Percentiles rank a stretch among this genome's conserved stretches.
These are phyloP conservation scores for Heliconius hermathena DNA, from an alignment of 1,140 invertebrate genomes.

Conservation along the genomic window DNA sequence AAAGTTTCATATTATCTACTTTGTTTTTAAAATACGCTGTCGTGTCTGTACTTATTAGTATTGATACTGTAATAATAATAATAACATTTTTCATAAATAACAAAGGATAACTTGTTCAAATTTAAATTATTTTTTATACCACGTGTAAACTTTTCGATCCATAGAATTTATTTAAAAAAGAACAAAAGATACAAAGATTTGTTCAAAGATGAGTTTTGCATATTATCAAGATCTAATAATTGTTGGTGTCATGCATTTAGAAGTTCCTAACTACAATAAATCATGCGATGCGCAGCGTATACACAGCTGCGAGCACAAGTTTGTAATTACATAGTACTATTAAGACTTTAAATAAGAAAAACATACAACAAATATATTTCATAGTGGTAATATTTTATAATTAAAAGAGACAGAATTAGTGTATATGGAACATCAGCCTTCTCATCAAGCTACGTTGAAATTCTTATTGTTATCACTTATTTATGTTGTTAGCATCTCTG, in stretches of 20 bases:
- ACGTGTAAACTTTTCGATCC: not conserved
- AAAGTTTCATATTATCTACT: not conserved
- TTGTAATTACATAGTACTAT: not conserved
- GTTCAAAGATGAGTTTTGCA: not conserved
- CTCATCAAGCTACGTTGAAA: too few species aligned
- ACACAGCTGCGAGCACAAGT: not conserved
- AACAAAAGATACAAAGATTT: not conserved
- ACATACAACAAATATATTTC: too few species aligned
- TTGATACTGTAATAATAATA: too few species aligned
- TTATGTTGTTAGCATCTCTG: too few species aligned
- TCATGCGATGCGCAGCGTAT: not conserved
- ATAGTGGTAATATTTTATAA: too few species aligned
- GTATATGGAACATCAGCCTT: too few species aligned
- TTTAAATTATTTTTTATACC: not conserved
- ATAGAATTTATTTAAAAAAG: not conserved
- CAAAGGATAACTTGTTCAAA: too few species aligned
- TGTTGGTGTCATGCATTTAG: not conserved
- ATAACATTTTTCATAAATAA: too few species aligned
- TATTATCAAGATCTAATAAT: not conserved
- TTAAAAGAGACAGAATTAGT: too few species aligned
- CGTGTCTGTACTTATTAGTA: too few species aligned
- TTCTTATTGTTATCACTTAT: too few species aligned
- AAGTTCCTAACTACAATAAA: not conserved
- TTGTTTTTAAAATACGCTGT: not conserved
- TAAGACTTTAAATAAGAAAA: not conserved